These are phyloP conservation scores for Microcaecilia unicolor DNA, from an alignment of 2,797 vertebrate species.

Conservation along the genomic window DNA sequence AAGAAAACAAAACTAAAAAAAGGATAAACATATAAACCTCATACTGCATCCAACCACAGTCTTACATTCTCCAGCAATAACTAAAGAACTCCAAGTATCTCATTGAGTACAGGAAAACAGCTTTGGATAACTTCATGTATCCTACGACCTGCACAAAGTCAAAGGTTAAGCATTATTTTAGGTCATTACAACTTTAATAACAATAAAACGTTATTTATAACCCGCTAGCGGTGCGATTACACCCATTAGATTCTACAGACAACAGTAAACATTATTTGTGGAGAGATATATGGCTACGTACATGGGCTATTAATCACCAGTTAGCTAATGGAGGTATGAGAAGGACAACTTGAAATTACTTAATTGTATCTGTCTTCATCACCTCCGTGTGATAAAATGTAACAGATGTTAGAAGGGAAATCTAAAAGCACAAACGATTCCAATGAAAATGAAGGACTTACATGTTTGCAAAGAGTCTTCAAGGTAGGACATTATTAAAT, in stretches of 20 bases:
- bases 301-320: constrained; percentile 8
- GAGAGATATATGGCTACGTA: constrained; percentile 1
- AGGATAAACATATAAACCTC: no score
- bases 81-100: background rate
- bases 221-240: background rate
- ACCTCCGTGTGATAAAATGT: background rate
- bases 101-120: constrained; percentile 2
- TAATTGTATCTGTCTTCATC: constrained; percentile 1
- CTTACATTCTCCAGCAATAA: constrained; percentile 1
- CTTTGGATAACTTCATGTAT: no score
- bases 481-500: no score
- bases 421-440: no score
- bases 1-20: no score
- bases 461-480: no score
- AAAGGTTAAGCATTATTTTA: background rate
- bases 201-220: no score
- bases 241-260: constrained; percentile 4
- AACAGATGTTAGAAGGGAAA: background rate
- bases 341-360: constrained; percentile 13
- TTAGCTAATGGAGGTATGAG: constrained; percentile 8
- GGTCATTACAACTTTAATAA: background rate
- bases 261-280: constrained; percentile 5
- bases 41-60: no score
- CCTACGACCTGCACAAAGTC: background rate
- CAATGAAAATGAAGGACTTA: no score